These are phyloP conservation scores for Cenopis cana DNA, from an alignment of 2,888 invertebrate species.

Conservation along the genomic window DNA sequence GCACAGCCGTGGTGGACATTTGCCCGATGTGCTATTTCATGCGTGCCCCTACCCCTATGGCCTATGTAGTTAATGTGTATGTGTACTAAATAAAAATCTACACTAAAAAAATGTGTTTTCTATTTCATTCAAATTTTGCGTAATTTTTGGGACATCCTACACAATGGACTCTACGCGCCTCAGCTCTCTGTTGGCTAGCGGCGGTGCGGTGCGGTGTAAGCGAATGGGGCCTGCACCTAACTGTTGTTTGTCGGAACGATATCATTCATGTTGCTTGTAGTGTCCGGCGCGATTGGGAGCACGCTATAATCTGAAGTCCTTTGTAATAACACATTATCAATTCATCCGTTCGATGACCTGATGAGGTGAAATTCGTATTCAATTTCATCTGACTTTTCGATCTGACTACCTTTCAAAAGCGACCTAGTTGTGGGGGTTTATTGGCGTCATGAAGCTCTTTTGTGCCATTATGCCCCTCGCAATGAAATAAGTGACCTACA, in stretches of 20 bases:
- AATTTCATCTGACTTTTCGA: slow-evolving; percentile 37
- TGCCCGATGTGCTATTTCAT: too few species aligned
- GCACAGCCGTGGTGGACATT: too few species aligned
- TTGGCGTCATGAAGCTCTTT: slow-evolving; percentile 16
- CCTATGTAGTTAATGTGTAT: too few species aligned
- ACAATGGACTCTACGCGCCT: not conserved
- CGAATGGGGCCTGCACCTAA: slow-evolving; percentile 9
- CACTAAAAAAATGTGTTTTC: too few species aligned
- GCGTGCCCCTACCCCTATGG: too few species aligned
- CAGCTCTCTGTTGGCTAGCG: not conserved
- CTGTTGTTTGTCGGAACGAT: slow-evolving; percentile 11
- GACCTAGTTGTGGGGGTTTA: slow-evolving; percentile 34
- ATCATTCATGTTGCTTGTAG: not conserved
- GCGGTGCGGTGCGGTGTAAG: not conserved
- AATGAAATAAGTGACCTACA: not conserved
- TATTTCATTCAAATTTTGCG: too few species aligned
- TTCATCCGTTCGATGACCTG: slow-evolving; percentile 34
- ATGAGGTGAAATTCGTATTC: slow-evolving; percentile 40
- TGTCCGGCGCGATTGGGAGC: slow-evolving; percentile 23
- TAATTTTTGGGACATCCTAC: too few species aligned
- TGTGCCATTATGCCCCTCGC: slow-evolving; percentile 3
- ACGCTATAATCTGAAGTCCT: slow-evolving; percentile 15
- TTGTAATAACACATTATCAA: slow-evolving; percentile 25
- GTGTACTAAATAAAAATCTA: too few species aligned
- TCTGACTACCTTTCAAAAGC: slow-evolving; percentile 38